Conservation (phyloP, 2,888 invertebrate species). For the Andrena chrysosceles region DNA sequence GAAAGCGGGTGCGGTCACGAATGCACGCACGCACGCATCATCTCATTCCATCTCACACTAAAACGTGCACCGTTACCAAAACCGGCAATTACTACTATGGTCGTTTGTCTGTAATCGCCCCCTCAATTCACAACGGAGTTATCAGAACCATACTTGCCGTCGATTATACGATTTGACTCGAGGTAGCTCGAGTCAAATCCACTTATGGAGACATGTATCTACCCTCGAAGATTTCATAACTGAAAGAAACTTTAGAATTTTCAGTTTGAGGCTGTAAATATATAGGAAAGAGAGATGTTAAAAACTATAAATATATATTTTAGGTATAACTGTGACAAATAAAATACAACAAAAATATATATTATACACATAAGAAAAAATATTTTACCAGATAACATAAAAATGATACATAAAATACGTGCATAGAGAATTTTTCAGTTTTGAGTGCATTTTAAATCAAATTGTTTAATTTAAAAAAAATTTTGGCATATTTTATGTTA, state of each 20-base stretch:
- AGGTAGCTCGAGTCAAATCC: conserved; percentile 23
- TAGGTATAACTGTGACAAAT: too few relatives aligned
- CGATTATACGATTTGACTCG: too few relatives aligned
- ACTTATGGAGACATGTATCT: not conserved
- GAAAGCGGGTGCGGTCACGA: conserved; percentile 57
- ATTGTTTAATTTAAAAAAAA: too few relatives aligned
- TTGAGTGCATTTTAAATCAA: too few relatives aligned
- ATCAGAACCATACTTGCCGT: conserved; percentile 64
- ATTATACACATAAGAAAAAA: too few relatives aligned
- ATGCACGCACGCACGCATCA: conserved; percentile 42
- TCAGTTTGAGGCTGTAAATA: not conserved
- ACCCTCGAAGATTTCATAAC: conserved; percentile 1
- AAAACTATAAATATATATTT: too few relatives aligned
- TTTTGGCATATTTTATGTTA: too few relatives aligned
- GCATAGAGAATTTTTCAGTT: too few relatives aligned
- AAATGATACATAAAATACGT: too few relatives aligned
- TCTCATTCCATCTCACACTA: conserved; percentile 49
- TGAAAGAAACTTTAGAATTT: not conserved
- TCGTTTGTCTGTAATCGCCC: conserved; percentile 73
- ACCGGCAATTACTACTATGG: conserved; percentile 75
- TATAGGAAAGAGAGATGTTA: too few relatives aligned
- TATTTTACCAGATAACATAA: too few relatives aligned
- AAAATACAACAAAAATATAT: too few relatives aligned
- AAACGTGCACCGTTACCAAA: conserved; percentile 68
- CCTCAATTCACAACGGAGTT: conserved; percentile 71